phyloP scores from a whole-genome alignment of 1,140 invertebrate species.

The Ooceraea biroi region DNA sequence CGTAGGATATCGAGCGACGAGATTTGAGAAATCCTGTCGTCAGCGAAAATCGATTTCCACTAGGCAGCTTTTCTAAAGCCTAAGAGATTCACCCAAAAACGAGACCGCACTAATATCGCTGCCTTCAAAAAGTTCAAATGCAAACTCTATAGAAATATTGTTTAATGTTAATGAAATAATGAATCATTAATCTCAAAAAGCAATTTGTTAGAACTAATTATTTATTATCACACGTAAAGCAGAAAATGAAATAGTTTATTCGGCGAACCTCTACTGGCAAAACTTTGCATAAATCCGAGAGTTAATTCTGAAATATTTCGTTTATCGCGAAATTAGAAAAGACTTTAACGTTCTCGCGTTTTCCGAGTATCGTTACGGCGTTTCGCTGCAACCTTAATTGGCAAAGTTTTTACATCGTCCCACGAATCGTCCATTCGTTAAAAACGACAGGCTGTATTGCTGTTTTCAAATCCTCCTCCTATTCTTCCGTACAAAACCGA shows the following conservation, averaged over 20 bases:
- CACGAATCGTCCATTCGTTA: slow-evolving; percentile 20
- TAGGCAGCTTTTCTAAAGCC: neutral
- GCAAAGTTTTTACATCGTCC: slow-evolving; percentile 43
- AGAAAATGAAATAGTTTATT: neutral
- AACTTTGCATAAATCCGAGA: too few species aligned
- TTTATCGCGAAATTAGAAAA: slow-evolving; percentile 10
- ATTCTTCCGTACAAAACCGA: slow-evolving; percentile 24
- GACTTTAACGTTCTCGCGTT: slow-evolving; percentile 12
- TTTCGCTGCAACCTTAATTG: slow-evolving; percentile 25
- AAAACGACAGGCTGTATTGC: slow-evolving; percentile 3
- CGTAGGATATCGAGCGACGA: slow-evolving; percentile 36
- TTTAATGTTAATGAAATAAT: too few species aligned
- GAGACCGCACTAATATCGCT: too few species aligned
- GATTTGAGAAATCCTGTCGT: slow-evolving; percentile 39
- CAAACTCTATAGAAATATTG: too few species aligned
- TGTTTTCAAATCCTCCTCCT: slow-evolving; percentile 9
- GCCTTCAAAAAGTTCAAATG: too few species aligned
- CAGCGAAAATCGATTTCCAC: slow-evolving; percentile 32
- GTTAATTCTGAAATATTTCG: neutral
- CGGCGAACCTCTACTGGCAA: neutral
- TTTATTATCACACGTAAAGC: too few species aligned
- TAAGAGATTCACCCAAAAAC: neutral
- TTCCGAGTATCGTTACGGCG: slow-evolving; percentile 2
- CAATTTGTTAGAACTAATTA: too few species aligned
- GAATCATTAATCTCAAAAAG: too few species aligned